Conservation (phyloP, 2,113 vertebrate species). For the Nothocercus nigrocapillus region DNA sequence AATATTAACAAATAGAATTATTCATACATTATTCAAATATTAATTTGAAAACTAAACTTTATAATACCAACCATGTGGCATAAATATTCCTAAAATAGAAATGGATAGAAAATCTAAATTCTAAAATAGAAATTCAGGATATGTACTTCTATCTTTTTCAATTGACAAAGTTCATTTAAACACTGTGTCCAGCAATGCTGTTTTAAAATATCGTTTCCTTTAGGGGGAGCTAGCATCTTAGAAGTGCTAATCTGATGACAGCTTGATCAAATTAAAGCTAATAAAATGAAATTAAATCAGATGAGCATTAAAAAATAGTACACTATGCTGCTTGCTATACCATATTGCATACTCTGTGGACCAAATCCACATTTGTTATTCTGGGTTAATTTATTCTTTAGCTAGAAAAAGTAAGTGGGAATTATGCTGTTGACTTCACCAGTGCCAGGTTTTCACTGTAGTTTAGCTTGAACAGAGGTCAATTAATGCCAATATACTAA, state of each 20-base stretch:
- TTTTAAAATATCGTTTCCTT: not conserved
- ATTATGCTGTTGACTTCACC: not conserved
- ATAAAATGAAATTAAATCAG: not conserved
- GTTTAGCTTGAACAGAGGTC: not conserved
- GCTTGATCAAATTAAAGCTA: not conserved
- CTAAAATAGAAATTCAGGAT: rapidly evolving
- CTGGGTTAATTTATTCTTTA: not conserved
- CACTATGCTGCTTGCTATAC: not conserved
- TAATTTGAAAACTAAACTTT: not conserved
- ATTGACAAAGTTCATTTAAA: not conserved
- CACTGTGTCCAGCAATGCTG: not conserved
- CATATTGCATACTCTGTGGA: rapidly evolving
- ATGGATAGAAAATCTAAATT: too few relatives aligned
- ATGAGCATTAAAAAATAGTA: not conserved
- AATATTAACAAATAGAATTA: not conserved
- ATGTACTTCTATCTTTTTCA: not conserved
- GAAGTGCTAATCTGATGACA: constrained; percentile 1
- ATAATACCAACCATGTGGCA: not conserved
- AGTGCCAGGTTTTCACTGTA: not conserved
- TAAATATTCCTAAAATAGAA: not conserved
- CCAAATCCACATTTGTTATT: not conserved
- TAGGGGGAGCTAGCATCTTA: constrained; percentile 68
- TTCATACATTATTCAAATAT: not conserved
- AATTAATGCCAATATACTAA: not conserved
- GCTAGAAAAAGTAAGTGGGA: not conserved